phyloP scores from a whole-genome alignment of 2,888 invertebrate genomes.

The Stratiomys singularior region DNA sequence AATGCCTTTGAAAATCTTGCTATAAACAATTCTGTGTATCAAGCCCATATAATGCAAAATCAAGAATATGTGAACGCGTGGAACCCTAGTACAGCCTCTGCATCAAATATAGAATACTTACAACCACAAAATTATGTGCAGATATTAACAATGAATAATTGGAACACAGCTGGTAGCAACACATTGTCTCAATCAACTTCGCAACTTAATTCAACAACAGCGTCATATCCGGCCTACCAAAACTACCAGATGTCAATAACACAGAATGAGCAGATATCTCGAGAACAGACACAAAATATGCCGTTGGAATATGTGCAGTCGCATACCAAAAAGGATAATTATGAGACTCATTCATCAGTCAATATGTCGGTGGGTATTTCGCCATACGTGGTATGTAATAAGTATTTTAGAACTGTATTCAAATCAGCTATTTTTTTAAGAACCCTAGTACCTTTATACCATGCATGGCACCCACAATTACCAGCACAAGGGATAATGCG shows the following conservation, averaged over 20 bases:
- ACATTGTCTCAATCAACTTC: not conserved
- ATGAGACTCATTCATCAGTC: not conserved
- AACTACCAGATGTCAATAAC: not conserved
- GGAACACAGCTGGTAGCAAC: not conserved
- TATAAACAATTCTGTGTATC: constrained; percentile 3
- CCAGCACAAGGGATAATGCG: not conserved
- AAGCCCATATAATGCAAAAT: not conserved
- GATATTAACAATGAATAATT: constrained; percentile 14
- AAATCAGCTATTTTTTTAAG: not conserved
- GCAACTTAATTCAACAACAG: not conserved
- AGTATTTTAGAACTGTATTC: not conserved
- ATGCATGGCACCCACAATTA: not conserved
- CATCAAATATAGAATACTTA: not conserved
- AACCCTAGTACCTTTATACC: not conserved
- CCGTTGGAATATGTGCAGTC: constrained; percentile 20
- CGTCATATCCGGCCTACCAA: constrained; percentile 16
- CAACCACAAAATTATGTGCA: not conserved
- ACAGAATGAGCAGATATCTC: not conserved
- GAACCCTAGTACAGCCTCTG: not conserved
- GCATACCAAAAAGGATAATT: not conserved
- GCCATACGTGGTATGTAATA: not conserved
- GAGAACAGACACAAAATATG: not conserved
- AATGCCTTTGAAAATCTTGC: constrained; percentile 32
- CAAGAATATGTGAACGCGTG: not conserved
- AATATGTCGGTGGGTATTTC: not conserved